Percentiles rank a stretch among this genome's conserved stretches.
phyloP scores from a whole-genome alignment of 1,140 invertebrate species.

The Drosophila gunungcola region DNA sequence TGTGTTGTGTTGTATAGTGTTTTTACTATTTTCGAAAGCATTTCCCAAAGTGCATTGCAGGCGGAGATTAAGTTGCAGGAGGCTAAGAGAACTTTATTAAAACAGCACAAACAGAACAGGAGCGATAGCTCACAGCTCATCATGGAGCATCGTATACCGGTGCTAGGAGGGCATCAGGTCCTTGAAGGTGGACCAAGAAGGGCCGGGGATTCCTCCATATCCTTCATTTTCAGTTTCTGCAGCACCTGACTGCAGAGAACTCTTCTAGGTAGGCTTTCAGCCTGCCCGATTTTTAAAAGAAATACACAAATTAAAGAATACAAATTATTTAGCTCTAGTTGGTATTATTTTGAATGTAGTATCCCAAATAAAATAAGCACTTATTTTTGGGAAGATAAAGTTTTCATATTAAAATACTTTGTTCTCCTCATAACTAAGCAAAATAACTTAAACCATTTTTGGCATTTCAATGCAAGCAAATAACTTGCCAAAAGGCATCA shows the following conservation, averaged over 20 bases:
- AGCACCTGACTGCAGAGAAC: conserved; percentile 8
- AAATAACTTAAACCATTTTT: neutral
- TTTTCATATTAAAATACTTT: no score
- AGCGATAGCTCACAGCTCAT: conserved; percentile 60
- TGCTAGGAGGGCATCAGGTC: conserved; percentile 54
- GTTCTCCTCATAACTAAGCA: neutral
- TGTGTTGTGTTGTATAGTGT: conserved; percentile 25
- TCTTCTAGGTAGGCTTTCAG: conserved; percentile 38
- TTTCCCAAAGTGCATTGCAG: conserved; percentile 16
- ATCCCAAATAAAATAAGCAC: no score
- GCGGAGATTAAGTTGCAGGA: conserved; percentile 59
- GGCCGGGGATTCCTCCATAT: neutral
- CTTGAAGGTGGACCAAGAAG: conserved; percentile 50
- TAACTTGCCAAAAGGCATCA: neutral
- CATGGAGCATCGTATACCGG: conserved; percentile 35
- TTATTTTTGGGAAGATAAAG: no score
- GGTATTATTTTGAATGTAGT: no score
- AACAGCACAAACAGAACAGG: conserved; percentile 28
- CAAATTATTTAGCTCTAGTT: no score
- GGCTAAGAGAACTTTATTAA: conserved; percentile 64
- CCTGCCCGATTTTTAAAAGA: conserved; percentile 42
- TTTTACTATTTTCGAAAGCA: conserved; percentile 5
- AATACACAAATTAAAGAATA: conserved; percentile 30
- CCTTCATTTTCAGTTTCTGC: neutral
- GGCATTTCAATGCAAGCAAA: conserved; percentile 8